A percentile compares a stretch with the other conserved stretches of the same genome.
phyloP scores from a whole-genome alignment of 2,797 vertebrate genomes.

The Lindbergichthys nudifrons region DNA sequence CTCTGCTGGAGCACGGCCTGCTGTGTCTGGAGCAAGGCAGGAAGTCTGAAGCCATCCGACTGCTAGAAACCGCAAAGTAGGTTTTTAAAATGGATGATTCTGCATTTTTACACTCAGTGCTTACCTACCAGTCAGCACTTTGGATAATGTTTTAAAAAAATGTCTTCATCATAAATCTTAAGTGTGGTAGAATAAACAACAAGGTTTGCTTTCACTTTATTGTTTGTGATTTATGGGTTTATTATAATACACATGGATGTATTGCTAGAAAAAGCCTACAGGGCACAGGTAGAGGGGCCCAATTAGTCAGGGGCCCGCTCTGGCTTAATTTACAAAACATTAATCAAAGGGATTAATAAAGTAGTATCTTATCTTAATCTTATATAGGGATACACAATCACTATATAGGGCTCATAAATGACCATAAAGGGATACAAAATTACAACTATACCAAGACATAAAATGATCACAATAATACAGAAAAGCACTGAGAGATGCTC shows the following conservation, averaged over 20 bases:
- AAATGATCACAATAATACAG: no score
- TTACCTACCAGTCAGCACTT: background rate
- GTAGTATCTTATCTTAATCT: no score
- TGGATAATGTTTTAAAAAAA: background rate
- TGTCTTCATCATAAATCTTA: background rate
- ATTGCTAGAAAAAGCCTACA: no score
- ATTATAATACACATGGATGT: background rate
- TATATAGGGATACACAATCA: no score
- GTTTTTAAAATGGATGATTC: constrained; percentile 46
- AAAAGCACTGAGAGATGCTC: no score
- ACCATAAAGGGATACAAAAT: no score
- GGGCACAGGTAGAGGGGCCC: no score
- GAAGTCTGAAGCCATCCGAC: constrained; percentile 90
- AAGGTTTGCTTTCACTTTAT: background rate
- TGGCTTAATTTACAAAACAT: no score
- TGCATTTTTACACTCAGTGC: background rate
- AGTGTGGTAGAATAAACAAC: background rate
- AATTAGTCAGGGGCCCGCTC: no score
- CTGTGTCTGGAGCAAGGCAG: constrained; percentile 91
- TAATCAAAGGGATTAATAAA: no score
- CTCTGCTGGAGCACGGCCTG: constrained; percentile 93
- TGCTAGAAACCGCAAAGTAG: constrained; percentile 95
- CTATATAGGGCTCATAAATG: no score
- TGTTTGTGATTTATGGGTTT: background rate
- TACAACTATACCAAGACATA: no score